Conservation (phyloP, 2,888 invertebrate species). For the Notodonta dromedarius region DNA sequence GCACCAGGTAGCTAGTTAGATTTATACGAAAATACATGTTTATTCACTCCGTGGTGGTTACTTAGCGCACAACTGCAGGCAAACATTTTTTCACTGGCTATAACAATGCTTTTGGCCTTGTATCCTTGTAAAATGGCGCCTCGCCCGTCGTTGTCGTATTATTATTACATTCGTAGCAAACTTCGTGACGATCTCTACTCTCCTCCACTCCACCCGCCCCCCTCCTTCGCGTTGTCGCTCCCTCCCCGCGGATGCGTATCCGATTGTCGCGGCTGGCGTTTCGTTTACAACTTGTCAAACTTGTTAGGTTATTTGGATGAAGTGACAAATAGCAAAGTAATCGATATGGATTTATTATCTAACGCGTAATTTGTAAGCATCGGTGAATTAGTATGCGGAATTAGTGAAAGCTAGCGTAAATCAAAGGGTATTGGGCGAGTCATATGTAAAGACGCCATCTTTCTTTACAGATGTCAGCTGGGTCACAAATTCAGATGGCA, state of each 20-base stretch:
- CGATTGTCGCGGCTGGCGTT: conserved; percentile 81
- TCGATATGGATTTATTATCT: conserved; percentile 52
- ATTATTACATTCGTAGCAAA: conserved; percentile 82
- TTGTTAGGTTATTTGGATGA: conserved; percentile 78
- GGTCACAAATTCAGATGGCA: conserved; percentile 98
- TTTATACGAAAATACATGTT: conserved; percentile 32
- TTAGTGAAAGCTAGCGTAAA: conserved; percentile 50
- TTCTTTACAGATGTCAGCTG: conserved; percentile 96
- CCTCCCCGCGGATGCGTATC: conserved; percentile 81
- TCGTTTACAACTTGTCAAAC: conserved; percentile 83
- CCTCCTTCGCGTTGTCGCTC: conserved; percentile 29
- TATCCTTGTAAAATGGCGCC: conserved; percentile 84
- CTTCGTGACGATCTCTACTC: conserved; percentile 82
- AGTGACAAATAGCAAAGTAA: conserved; percentile 59
- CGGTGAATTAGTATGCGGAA: conserved; percentile 41
- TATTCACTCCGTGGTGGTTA: conserved; percentile 28
- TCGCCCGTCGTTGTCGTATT: conserved; percentile 77
- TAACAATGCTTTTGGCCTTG: conserved; percentile 77
- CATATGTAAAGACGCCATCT: conserved; percentile 85
- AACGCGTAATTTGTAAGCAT: conserved; percentile 64
- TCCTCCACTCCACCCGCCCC: conserved; percentile 48
- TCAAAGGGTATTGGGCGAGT: conserved; percentile 70
- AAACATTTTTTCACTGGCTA: conserved; percentile 58
- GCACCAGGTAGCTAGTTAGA: conserved; percentile 51
- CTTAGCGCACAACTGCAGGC: conserved; percentile 33